Percentiles rank a stretch among this genome's conserved stretches.
These are phyloP conservation scores for Ormyrus labotus DNA, from an alignment of 2,888 invertebrate genomes.

Conservation along the genomic window DNA sequence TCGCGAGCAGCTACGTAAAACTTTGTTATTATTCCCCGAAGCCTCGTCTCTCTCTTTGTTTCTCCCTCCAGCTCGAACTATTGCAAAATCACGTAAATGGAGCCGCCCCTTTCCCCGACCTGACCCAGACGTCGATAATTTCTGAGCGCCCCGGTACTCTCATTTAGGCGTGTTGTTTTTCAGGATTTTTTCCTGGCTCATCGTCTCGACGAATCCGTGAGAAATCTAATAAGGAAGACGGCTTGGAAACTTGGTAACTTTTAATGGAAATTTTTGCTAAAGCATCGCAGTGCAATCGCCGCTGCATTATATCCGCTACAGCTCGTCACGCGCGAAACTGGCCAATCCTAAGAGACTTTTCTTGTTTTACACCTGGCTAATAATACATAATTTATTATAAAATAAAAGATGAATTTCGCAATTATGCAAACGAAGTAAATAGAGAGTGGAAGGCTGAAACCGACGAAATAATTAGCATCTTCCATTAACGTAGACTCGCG, in stretches of 20 bases:
- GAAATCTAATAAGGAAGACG: conserved; percentile 13
- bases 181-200: conserved; percentile 10
- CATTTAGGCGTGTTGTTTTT: conserved; percentile 10
- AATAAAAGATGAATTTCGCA: too few relatives aligned
- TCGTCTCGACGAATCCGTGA: neutral
- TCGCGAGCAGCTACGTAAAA: conserved; percentile 22
- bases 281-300: neutral
- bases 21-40: conserved; percentile 49
- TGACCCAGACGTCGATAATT: conserved; percentile 20
- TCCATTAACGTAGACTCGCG: too few relatives aligned
- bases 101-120: conserved; percentile 8
- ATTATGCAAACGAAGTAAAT: too few relatives aligned
- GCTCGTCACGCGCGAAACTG: neutral
- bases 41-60: neutral
- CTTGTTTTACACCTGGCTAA: neutral
- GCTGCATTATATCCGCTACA: neutral
- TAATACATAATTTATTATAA: too few relatives aligned
- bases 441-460: too few relatives aligned
- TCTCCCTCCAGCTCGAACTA: conserved; percentile 11
- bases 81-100: conserved; percentile 48
- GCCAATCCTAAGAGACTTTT: neutral
- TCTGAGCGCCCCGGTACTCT: neutral
- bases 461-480: too few relatives aligned
- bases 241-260: neutral
- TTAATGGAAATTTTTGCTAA: conserved; percentile 25